Conservation (phyloP, 2,888 invertebrate species). For the Ophion obscuratus region DNA sequence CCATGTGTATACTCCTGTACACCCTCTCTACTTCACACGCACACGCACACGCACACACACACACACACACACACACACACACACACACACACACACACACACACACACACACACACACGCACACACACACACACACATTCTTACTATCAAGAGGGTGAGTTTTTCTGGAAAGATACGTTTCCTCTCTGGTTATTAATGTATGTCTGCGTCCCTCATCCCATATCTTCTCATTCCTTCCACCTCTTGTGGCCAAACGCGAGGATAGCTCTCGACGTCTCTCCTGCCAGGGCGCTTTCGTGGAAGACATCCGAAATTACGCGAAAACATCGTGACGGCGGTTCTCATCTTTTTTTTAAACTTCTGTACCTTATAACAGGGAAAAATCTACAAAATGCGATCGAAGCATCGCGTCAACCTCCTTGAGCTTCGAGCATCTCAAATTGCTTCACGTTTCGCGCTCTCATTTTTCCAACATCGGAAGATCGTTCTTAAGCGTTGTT, state of each 20-base stretch:
- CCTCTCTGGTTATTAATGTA: constrained; percentile 82
- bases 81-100: too few relatives aligned
- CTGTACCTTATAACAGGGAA: too few relatives aligned
- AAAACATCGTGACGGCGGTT: constrained; percentile 75
- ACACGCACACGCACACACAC: neutral
- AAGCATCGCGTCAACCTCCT: too few relatives aligned
- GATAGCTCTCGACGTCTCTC: constrained; percentile 41
- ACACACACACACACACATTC: neutral
- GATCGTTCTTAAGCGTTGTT: too few relatives aligned
- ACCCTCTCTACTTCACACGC: constrained; percentile 63
- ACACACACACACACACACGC: too few relatives aligned
- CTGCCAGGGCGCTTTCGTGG: constrained; percentile 76
- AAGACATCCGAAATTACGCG: constrained; percentile 75
- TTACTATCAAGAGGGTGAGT: constrained; percentile 71
- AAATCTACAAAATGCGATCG: neutral
- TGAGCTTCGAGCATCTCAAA: too few relatives aligned
- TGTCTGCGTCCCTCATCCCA: constrained; percentile 76
- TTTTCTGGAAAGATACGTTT: constrained; percentile 78
- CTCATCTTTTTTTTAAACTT: constrained; percentile 68
- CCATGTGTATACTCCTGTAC: constrained; percentile 25
- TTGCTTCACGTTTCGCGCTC: too few relatives aligned
- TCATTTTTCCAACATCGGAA: too few relatives aligned
- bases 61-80: too few relatives aligned
- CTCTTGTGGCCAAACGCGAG: constrained; percentile 52
- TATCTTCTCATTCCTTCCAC: constrained; percentile 30